A percentile compares a stretch with the other conserved stretches of the same genome.
Conservation (phyloP, 2,888 invertebrate genomes). For the Creontiades dilutus region DNA sequence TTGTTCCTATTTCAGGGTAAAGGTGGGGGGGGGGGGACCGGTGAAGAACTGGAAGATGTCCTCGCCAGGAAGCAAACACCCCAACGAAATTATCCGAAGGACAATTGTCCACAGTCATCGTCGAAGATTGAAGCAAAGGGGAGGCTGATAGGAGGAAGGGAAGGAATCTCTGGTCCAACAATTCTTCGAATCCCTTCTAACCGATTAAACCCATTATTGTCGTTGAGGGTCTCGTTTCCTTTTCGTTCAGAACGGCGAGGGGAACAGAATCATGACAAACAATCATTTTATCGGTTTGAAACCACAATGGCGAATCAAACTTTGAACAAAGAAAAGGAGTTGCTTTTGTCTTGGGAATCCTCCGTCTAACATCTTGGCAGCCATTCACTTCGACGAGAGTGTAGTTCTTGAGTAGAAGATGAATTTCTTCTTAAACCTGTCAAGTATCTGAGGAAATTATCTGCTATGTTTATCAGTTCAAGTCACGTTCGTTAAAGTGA, state of each 20-base stretch:
- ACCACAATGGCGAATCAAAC: slow-evolving; percentile 54
- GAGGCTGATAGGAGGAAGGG: not conserved
- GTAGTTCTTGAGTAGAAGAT: not conserved
- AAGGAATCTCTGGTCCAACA: slow-evolving; percentile 24
- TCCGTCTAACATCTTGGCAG: slow-evolving; percentile 7
- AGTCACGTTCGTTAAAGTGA: no score
- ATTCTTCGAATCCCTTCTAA: slow-evolving; percentile 50
- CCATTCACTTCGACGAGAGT: slow-evolving; percentile 18
- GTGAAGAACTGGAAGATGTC: not conserved
- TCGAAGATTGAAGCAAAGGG: not conserved
- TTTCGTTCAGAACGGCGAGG: slow-evolving; percentile 2
- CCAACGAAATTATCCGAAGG: slow-evolving; percentile 9
- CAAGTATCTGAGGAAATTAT: not conserved
- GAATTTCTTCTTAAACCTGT: not conserved
- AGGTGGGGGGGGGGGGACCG: not conserved
- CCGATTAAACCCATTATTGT: slow-evolving; percentile 61
- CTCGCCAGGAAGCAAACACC: not conserved
- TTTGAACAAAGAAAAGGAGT: slow-evolving; percentile 45
- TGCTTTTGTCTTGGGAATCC: slow-evolving; percentile 12
- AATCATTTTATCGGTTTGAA: slow-evolving; percentile 60
- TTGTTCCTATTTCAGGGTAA: not conserved
- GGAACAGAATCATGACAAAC: slow-evolving; percentile 54
- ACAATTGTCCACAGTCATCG: slow-evolving; percentile 16
- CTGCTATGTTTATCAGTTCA: no score
- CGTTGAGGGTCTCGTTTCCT: slow-evolving; percentile 42